Conservation (phyloP, 1,140 invertebrate species). For the Eupristina koningsbergeri region DNA sequence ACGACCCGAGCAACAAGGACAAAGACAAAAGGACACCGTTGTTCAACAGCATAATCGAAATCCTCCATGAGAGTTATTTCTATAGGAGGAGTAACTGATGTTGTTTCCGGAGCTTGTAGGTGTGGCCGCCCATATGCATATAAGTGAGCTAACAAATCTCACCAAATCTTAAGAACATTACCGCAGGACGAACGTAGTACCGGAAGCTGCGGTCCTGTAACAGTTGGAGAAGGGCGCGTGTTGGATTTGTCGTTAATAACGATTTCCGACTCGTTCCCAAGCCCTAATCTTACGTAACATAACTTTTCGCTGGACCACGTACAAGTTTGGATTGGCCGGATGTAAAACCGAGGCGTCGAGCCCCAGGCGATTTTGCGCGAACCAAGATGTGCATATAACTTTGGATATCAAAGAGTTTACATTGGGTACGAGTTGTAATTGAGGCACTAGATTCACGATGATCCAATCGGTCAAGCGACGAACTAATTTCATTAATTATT, state of each 20-base stretch:
- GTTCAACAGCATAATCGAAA: slow-evolving; percentile 44
- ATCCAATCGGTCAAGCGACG: not conserved
- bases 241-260: not conserved
- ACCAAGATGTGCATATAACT: not conserved
- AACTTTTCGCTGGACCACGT: not conserved
- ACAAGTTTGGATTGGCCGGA: not conserved
- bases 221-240: not conserved
- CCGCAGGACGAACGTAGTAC: not conserved
- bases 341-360: not conserved
- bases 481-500: not conserved
- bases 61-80: slow-evolving; percentile 44
- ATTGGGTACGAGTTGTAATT: not conserved
- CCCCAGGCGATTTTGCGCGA: not conserved
- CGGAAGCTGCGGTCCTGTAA: not conserved
- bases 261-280: not conserved
- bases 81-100: not conserved
- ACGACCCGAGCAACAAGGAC: not conserved
- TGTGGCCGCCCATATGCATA: not conserved
- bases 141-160: not conserved
- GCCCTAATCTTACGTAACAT: not conserved
- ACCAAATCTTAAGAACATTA: slow-evolving; percentile 29
- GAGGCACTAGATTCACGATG: not conserved
- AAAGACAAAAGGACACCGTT: not conserved
- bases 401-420: not conserved
- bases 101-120: not conserved